These are phyloP conservation scores for Phrynocephalus guinanensis DNA, from an alignment of 2,797 vertebrate species.

Conservation along the genomic window DNA sequence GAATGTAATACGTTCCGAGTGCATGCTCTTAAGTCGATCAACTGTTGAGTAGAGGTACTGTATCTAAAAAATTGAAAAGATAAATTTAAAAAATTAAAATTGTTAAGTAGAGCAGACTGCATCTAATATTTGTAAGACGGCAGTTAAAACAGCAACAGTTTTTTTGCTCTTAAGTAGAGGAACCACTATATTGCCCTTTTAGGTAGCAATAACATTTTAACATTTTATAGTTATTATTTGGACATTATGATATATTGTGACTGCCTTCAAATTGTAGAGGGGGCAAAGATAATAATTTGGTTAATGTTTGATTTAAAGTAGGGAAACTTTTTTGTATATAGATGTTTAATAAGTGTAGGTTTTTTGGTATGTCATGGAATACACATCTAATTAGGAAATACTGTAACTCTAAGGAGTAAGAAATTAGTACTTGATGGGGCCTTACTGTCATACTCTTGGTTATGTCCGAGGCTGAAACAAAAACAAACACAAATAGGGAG, in stretches of 20 bases:
- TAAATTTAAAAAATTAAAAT: too few relatives aligned
- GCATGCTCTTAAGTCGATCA: too few relatives aligned
- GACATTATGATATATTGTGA: neutral
- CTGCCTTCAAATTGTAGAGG: neutral
- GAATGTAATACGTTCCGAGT: too few relatives aligned
- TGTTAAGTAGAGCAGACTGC: too few relatives aligned
- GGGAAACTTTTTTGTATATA: neutral
- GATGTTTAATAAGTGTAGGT: neutral
- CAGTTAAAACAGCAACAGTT: too few relatives aligned
- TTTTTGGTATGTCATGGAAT: neutral
- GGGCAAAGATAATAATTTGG: neutral
- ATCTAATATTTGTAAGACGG: too few relatives aligned
- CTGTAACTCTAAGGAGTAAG: neutral
- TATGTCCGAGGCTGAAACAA: neutral
- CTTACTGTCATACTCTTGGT: neutral
- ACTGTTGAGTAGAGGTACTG: too few relatives aligned
- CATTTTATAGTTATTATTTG: neutral
- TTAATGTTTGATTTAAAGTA: neutral
- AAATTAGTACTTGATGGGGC: neutral
- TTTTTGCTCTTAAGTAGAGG: too few relatives aligned
- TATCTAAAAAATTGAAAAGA: too few relatives aligned
- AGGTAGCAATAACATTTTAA: neutral
- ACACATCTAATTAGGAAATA: conserved; percentile 13
- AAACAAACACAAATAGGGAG: neutral
- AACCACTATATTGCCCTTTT: neutral